Base-by-base conservation (phyloP, 2,113 vertebrate species). In the Prunella fulvescens region DNA sequence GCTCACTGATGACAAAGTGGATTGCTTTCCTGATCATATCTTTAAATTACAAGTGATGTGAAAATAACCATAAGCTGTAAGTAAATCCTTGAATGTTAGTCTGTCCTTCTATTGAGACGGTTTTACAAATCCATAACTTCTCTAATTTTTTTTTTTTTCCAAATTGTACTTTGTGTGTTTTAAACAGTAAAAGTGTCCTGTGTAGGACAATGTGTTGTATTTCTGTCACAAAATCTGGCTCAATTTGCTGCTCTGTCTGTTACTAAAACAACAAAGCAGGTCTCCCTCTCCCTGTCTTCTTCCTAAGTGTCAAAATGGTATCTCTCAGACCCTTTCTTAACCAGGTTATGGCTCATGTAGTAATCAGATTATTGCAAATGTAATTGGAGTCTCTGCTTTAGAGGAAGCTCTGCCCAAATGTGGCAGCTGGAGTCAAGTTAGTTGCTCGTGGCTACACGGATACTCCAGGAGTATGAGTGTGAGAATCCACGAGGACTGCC, bases 351-450 rank as follows among this genome's bases (percentile, higher is more conserved):
- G 93, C 81, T 93, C 44, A 50, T 80, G 60, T 42, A 88, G 82
- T 94, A 96, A 96, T 97, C 40, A 81, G 64, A 90, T 97, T 96
- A 95, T 74, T 92, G 88, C 64, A 84, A 94, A 96, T 94, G 77
- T 84, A 90, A 96, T 96, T 94, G 90, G 88, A 90, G 82, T 83
- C 72, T 91, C 70, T 94, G 81, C 86, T 90, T 90, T 73, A 87
- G 67, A 80, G 90, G 82, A 94, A 86, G 79, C 88, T 60, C 72
- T 79, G 64, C 86, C 76, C 37, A 72, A 78, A 57, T 0, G 24
- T 78, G 69, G 92, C 94, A 90, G 95, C 88, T 94, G 93, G 60
- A 94, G 60, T 67, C 11, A 26, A 33, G 62, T 70, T 71, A 56
- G 82, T 86, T 93, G 85, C 56, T 88, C 11, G 1, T 81, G 91